Conservation (phyloP, 1,140 invertebrate species). For the Telenomus remus region DNA sequence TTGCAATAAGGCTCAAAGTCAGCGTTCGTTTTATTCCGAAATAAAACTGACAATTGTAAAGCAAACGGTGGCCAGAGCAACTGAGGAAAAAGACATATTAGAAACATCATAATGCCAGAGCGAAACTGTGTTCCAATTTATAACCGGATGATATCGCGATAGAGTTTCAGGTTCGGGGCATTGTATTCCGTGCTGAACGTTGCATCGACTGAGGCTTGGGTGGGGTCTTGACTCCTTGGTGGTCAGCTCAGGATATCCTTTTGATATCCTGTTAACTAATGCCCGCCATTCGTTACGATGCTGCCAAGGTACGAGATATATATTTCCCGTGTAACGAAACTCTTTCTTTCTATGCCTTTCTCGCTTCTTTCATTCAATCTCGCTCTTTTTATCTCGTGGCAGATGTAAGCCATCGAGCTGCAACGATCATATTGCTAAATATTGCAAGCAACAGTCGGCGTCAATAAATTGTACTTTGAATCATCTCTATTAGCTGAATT, state of each 20-base stretch:
- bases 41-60: conserved; percentile 56
- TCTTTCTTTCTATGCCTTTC: conserved; percentile 51
- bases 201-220: conserved; percentile 69
- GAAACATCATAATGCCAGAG: conserved; percentile 75
- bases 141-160: conserved; percentile 75
- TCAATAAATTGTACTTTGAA: conserved; percentile 40
- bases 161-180: conserved; percentile 74
- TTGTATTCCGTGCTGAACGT: conserved; percentile 70
- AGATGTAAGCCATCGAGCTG: conserved; percentile 53
- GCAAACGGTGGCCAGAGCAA: conserved; percentile 55
- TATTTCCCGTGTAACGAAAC: conserved; percentile 62
- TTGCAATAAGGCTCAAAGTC: conserved; percentile 48
- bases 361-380: conserved; percentile 50
- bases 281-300: conserved; percentile 74
- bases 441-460: conserved; percentile 20
- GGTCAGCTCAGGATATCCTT: conserved; percentile 73
- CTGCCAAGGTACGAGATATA: conserved; percentile 62
- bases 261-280: conserved; percentile 77
- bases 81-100: conserved; percentile 75
- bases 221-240: conserved; percentile 72
- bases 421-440: conserved; percentile 52
- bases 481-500: conserved; percentile 25
- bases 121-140: conserved; percentile 76
- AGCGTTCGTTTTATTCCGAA: conserved; percentile 39
- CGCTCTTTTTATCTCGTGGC: conserved; percentile 51